Percentiles rank a stretch among this genome's conserved stretches.
These are phyloP conservation scores for Metaphire vulgaris DNA, from an alignment of 1,140 invertebrate species.

Conservation along the genomic window DNA sequence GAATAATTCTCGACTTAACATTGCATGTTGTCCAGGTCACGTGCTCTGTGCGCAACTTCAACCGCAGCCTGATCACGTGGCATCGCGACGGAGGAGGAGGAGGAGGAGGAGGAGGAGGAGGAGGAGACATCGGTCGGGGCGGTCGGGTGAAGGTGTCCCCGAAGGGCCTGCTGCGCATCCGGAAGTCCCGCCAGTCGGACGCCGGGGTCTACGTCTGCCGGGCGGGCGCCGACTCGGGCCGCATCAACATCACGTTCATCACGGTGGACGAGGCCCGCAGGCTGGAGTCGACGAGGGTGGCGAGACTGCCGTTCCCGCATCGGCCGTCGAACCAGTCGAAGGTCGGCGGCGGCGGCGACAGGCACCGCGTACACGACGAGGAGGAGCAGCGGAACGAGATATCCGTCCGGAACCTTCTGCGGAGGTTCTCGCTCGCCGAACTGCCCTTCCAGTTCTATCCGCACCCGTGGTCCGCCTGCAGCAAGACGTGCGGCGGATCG, in stretches of 20 bases:
- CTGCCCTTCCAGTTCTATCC: not conserved
- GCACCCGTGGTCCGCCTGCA: conserved; percentile 1
- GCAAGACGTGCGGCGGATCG: not conserved
- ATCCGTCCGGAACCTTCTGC: not conserved
- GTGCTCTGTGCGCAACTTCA: conserved; percentile 63
- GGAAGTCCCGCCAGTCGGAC: conserved; percentile 67
- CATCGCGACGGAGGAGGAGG: no score
- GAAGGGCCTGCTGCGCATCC: conserved; percentile 75
- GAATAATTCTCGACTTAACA: no score
- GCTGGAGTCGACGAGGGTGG: not conserved
- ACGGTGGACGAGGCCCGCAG: not conserved
- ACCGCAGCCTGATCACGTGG: not conserved
- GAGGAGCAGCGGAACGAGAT: conserved; percentile 7
- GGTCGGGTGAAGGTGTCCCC: conserved; percentile 60
- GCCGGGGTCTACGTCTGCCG: conserved; percentile 75
- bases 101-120: no score
- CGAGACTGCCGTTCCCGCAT: not conserved
- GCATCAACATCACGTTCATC: conserved; percentile 39
- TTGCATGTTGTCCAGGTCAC: conserved; percentile 88
- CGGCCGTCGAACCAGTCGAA: conserved; percentile 59
- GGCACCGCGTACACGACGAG: no score
- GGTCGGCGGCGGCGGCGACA: not conserved
- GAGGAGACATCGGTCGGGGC: not conserved
- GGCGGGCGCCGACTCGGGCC: conserved; percentile 36
- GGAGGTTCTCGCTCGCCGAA: not conserved